phyloP scores from a whole-genome alignment of 2,113 vertebrate genomes.

The rat (Rattus norvegicus) region GRCr8 NC_086032.1:32773501-32774000 shows the following conservation, averaged over 20 bases:
- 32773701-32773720: neutral
- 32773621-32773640: neutral
- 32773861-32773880: neutral
- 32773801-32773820: neutral
- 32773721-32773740: neutral
- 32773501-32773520: constrained; percentile 30
- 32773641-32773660: neutral
- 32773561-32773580: neutral
- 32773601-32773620: neutral
- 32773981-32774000: neutral
- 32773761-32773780: neutral
- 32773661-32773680: neutral
- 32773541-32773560: neutral
- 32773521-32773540: neutral
- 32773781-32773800: neutral
- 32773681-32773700: neutral
- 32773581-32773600: neutral
- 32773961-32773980: neutral
- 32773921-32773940: neutral
- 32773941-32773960: neutral
- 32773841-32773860: neutral
- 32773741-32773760: neutral
- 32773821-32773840: neutral
- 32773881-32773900: neutral
- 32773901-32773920: neutral